phyloP scores from a whole-genome alignment of 2,113 vertebrate species.

The Prionailurus bengalensis region DNA sequence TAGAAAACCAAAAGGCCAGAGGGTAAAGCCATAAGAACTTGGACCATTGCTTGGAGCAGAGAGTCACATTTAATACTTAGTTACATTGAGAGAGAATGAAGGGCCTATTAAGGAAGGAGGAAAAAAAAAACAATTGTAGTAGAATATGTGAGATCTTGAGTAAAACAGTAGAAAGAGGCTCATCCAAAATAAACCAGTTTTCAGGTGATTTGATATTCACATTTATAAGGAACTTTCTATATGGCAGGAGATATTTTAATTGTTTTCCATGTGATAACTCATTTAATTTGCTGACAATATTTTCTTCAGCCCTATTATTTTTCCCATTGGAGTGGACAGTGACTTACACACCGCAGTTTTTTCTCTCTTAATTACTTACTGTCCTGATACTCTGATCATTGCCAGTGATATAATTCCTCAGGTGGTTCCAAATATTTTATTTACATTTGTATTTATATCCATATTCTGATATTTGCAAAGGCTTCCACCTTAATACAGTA shows the following conservation, averaged over 20 bases:
- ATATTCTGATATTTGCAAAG: background rate
- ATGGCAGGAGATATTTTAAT: background rate
- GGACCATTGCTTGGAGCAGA: background rate
- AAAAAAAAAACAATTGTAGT: background rate
- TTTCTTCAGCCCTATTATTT: background rate
- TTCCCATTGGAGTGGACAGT: background rate
- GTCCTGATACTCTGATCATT: background rate
- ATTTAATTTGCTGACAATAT: background rate
- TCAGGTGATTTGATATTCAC: background rate
- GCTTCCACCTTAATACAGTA: background rate
- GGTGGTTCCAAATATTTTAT: background rate
- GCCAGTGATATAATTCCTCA: background rate
- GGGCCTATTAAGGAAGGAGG: background rate
- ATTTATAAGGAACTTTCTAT: background rate
- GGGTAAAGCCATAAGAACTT: background rate
- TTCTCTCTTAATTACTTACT: background rate
- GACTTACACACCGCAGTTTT: background rate
- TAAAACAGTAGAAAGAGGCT: background rate
- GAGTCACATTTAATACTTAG: background rate
- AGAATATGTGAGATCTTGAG: background rate
- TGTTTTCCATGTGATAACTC: background rate
- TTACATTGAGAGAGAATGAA: background rate
- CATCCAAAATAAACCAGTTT: background rate
- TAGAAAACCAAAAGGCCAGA: background rate
- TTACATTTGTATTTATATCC: background rate